These are phyloP conservation scores for Macquaria ambigua DNA, from an alignment of 2,113 vertebrate genomes.

Conservation along the genomic window DNA sequence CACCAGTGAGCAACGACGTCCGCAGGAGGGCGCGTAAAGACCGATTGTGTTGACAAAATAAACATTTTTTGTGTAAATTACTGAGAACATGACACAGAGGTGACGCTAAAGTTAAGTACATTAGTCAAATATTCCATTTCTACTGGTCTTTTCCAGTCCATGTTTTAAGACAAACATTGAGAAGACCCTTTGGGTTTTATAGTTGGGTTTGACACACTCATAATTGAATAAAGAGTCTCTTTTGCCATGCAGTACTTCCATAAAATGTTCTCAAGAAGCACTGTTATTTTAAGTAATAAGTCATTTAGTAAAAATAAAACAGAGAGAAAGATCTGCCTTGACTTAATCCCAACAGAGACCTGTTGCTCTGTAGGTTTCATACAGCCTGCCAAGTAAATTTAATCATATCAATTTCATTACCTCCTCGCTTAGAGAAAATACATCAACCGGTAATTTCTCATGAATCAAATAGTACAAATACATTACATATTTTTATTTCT, in stretches of 20 bases:
- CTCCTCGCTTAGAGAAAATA: neutral
- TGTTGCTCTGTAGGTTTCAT: neutral
- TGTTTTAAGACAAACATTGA: neutral
- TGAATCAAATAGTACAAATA: neutral
- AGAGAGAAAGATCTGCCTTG: neutral
- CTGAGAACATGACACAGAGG: neutral
- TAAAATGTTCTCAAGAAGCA: neutral
- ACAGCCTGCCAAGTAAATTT: too few species aligned
- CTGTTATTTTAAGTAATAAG: neutral
- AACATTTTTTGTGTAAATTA: neutral
- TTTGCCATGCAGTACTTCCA: neutral
- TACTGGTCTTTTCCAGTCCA: too few species aligned
- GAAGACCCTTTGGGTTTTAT: neutral
- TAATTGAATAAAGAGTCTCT: neutral
- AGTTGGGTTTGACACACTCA: neutral
- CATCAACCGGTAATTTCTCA: neutral
- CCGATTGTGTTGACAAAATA: neutral
- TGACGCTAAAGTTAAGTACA: neutral
- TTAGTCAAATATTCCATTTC: neutral
- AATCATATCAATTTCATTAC: neutral
- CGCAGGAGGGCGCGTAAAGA: slow-evolving; percentile 44
- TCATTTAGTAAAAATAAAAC: neutral
- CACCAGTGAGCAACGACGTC: neutral
- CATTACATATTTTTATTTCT: neutral
- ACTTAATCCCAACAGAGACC: neutral